Evolutionary conservation across 2,797 vertebrate species (phyloP), one percentile per base, ranked within the genome.

Genomic region (Semotilus atromaculatus): DNA sequence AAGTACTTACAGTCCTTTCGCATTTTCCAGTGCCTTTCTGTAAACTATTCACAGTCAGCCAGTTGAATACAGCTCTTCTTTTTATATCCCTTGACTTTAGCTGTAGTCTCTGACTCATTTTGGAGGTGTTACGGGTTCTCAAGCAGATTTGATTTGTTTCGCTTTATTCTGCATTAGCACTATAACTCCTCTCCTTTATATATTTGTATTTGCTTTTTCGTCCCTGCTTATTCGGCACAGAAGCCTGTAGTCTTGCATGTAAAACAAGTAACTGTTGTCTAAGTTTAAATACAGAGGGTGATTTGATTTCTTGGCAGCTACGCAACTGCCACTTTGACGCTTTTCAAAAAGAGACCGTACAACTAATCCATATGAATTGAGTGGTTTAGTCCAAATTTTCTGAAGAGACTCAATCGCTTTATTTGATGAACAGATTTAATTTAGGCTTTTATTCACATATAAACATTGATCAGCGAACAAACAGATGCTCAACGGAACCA

Each of bases 71-170:
- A 82, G 60, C 29, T 83, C 80, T 83, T 86, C 26, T 43, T 11
- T 26, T 58, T 67, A 40, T 51, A 60, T 71, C 53, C 38, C 43
- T 67, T 60, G 38, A 45, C 51, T 18, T 86, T 62, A 58, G 70
- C 43, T 83, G 75, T 55, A 38, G 51, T 34, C 60, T 80, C 64
- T 82, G 79, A 64, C 34, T 86, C 16, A n/a, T 80, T 87, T 66
- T 85, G 51, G 31, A 81, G 78, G 43, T 36, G 29, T 74, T 66
- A 71, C 80, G 51, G 76, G 51, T 58, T 78, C 19, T 45, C 38
- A 51, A 29, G 29, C 40, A 21, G 16, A 60, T 31, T 76, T 18
- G 19, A 21, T 55, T 29, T n/a, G 11, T 72, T 64, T 31, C 0
- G 4, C 53, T 72, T 53, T 40, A 55, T 45, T 86, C 83, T 81